Evolutionary conservation across 2,797 vertebrate species (phyloP), one percentile per base, ranked within the genome.

Genomic region (Rachycentron canadum): DNA sequence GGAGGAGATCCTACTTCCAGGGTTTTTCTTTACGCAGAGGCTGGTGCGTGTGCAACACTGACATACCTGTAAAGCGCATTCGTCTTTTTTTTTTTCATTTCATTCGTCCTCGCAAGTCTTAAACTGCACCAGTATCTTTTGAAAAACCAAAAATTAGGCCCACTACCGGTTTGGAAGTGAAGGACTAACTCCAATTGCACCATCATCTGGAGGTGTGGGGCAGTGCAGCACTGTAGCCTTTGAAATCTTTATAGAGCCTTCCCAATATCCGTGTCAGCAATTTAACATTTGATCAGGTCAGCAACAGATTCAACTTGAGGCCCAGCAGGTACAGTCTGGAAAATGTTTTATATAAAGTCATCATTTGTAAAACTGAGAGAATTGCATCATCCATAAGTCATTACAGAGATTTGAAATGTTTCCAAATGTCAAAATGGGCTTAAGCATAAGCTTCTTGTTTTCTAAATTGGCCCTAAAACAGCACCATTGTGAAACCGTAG

Each of bases 181-280:
- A 76, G 8, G 25, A 40, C 28, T 36, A 60, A 73, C 62, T 74
- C 30, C 62, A 82, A 78, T 81, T 74, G 87, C 91, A 36, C 89
- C 93, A 90, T 83, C 93, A 73, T 69, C 83, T 89, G 94, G 92
- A 69, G 25, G 60, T 19, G 32, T 2, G 13, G 14, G n/a, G 11
- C 26, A 88, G 26, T 90, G 82, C 89, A 91, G 2, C 26, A 21
- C 9, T 19, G 32, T 19, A 9, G 28, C 21, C 6, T 62, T 69
- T n/a, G 23, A 57, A 41, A 45, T 57, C 1, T 28, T 30, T 70
- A 30, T 59, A 6, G 0, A 74, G 14, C 2, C 12, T 72, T 49
- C 3, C 26, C 28, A 10, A 47, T 62, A 7, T 38, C 52, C 6
- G 26, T 23, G 17, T 50, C 21, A 69, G 34, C 41, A n/a, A 47